Evolutionary conservation across 2,113 vertebrate genomes (phyloP).

Genomic region (Machaerirhynchus nigripectus): DNA sequence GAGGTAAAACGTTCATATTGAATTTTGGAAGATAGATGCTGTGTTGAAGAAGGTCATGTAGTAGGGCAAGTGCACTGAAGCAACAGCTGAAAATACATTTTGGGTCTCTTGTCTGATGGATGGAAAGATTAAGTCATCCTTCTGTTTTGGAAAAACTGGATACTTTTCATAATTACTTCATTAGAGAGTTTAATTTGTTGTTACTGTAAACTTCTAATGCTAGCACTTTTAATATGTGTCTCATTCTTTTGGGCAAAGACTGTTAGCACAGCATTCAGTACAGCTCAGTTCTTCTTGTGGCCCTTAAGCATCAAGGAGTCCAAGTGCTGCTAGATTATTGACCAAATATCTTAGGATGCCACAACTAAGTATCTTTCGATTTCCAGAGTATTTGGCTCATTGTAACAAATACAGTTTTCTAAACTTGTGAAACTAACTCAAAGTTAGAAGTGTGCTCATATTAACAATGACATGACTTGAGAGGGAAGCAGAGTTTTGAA

Average conservation of each 20-base stretch:
- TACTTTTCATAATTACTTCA: not conserved
- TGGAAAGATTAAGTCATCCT: not conserved
- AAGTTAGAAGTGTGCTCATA: not conserved
- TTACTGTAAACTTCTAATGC: not conserved
- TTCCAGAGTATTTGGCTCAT: not conserved
- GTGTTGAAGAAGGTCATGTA: not conserved
- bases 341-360: not conserved
- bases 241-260: not conserved
- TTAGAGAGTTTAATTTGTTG: not conserved
- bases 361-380: not conserved
- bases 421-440: not conserved
- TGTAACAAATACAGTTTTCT: not conserved
- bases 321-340: not conserved
- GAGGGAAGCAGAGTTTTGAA: not conserved
- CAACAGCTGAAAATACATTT: not conserved
- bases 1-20: not conserved
- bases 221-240: not conserved
- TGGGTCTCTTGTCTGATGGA: not conserved
- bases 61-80: not conserved
- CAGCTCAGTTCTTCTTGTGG: not conserved
- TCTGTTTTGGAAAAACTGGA: not conserved
- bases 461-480: not conserved
- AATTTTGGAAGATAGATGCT: not conserved
- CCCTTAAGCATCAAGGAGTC: not conserved
- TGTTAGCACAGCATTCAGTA: no score